Evolutionary conservation across 1,140 invertebrate species (phyloP).

Genomic region (Spodoptera frugiperda): DNA sequence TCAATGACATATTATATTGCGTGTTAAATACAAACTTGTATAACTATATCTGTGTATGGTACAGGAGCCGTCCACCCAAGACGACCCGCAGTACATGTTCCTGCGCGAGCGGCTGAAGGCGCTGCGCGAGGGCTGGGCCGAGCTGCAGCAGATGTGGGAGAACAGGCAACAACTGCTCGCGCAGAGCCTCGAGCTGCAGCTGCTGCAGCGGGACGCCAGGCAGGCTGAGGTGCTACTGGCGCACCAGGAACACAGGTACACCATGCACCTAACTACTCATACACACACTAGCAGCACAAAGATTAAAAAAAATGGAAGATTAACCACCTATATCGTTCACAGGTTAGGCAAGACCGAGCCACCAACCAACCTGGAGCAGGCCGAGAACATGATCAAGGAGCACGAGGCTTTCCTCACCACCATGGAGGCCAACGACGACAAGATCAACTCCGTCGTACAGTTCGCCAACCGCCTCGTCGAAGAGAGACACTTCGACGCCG

Average conservation of each 20-base stretch:
- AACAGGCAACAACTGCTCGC: conserved; percentile 98
- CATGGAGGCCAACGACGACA: conserved; percentile 99
- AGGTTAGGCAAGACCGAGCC: conserved; percentile 96
- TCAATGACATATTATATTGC: too few relatives aligned
- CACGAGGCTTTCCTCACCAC: conserved; percentile 99
- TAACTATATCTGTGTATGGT: too few relatives aligned
- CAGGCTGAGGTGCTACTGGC: conserved; percentile 99
- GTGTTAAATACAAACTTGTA: too few relatives aligned
- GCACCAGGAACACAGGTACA: conserved; percentile 96
- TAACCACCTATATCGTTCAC: conserved; percentile 10
- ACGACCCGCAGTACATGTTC: conserved; percentile 99
- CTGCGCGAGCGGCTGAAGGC: conserved; percentile 98
- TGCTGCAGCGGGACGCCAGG: conserved; percentile 98
- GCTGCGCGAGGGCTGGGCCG: conserved; percentile 99
- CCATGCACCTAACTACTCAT: too few relatives aligned
- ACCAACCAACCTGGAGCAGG: conserved; percentile 97
- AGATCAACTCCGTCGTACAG: conserved; percentile 97
- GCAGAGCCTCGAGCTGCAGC: conserved; percentile 97
- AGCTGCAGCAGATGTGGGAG: conserved; percentile 99
- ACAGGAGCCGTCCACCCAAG: conserved; percentile 91
- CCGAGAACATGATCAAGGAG: conserved; percentile 98
- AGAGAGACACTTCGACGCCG: conserved; percentile 96
- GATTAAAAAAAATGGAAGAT: too few relatives aligned
- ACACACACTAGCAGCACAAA: too few relatives aligned
- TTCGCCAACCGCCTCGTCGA: conserved; percentile 96